These are phyloP conservation scores for Acromyrmex charruanus DNA, from an alignment of 1,140 invertebrate genomes.

Conservation along the genomic window DNA sequence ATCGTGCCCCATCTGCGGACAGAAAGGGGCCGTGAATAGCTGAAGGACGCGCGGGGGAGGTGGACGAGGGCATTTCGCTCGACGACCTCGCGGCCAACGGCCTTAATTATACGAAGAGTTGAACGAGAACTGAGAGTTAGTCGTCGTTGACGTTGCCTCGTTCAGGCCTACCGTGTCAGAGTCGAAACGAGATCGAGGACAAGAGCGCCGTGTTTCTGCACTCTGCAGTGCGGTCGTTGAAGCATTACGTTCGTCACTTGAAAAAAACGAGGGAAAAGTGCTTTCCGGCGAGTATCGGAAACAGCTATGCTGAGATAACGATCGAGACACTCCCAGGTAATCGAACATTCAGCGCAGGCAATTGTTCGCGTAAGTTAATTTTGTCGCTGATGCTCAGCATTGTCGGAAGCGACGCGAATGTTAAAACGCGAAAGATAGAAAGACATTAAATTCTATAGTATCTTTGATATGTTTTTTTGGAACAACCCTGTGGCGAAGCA, in stretches of 20 bases:
- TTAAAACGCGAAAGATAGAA: conserved; percentile 1
- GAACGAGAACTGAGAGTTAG: conserved; percentile 7
- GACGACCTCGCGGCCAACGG: conserved; percentile 66
- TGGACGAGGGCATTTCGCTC: conserved; percentile 60
- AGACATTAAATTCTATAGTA: conserved; percentile 12
- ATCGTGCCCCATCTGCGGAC: conserved; percentile 73
- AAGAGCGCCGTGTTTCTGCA: conserved; percentile 54
- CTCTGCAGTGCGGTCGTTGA: background rate
- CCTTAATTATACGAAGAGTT: conserved; percentile 78
- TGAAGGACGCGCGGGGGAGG: conserved; percentile 1
- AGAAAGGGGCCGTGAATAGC: background rate
- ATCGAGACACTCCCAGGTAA: conserved; percentile 10
- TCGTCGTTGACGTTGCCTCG: conserved; percentile 58
- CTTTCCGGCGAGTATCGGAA: background rate
- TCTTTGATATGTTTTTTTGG: conserved; percentile 7
- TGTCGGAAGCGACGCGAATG: background rate
- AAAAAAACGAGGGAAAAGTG: conserved; percentile 12
- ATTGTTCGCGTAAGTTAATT: background rate
- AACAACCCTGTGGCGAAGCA: background rate
- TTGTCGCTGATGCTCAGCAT: background rate
- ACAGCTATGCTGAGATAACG: background rate
- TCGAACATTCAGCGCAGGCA: background rate
- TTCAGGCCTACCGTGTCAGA: conserved; percentile 63
- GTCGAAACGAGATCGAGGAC: conserved; percentile 74
- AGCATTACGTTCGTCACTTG: background rate